Base-by-base conservation (phyloP, 1,140 invertebrate genomes). In the Diuraphis noxia region DNA sequence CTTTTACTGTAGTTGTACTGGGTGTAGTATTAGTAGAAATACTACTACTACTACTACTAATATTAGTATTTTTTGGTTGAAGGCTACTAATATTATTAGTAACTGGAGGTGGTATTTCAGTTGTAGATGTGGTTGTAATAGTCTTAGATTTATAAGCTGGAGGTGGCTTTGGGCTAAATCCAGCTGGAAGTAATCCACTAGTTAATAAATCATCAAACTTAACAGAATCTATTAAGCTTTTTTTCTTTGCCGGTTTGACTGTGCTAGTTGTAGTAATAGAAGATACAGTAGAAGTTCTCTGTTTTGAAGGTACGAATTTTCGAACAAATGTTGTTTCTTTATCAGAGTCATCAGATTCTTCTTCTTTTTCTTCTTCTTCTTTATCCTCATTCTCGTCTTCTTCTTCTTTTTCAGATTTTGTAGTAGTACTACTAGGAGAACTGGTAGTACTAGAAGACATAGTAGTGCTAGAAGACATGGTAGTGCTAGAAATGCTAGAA, bases 281-380 rank as follows among this genome's bases (percentile, higher is more conserved):
- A n/a, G 52, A 25, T 34, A 34, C 40, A 36, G 95, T 95, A 41
- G 93, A 93, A 79, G 93, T 93, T 91, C 95, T 93, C 93, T 95
- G 93, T 93, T 95, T 92, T 93, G 95, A 93, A 5, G 95, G 96
- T 30, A 95, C 94, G 92, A 97, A 96, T 93, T 96, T 97, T 94
- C 4, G 95, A 49, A 92, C 94, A 56, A 94, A 94, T 91, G 94
- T 93, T 25, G 94, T 94, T 91, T 94, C 94, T 87, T 94, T 94
- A 49, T 94, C 94, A 30, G 94, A 93, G 85, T 94, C 94, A 23
- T 36, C 41, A 30, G 43, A 38, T 9, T 91, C 89, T n/a, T 91
- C 88, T 46, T 79, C 43, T 9, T 46, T 36, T 21, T 91, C 88
- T 43, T 77, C 41, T 6, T 41, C 23, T 49, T 49, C 38, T 93